These are phyloP conservation scores for Dynastes maya DNA, from an alignment of 2,888 invertebrate species.

Conservation along the genomic window DNA sequence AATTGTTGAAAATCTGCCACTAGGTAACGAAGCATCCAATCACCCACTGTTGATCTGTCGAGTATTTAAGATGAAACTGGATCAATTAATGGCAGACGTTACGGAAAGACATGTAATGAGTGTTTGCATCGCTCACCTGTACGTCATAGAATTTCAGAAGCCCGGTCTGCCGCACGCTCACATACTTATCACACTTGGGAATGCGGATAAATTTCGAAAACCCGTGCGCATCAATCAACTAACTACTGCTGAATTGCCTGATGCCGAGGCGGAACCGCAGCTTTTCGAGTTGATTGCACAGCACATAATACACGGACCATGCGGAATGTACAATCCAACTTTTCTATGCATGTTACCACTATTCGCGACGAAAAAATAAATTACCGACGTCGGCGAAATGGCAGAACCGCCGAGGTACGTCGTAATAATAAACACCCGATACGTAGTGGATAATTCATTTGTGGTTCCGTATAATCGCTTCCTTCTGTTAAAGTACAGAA, in stretches of 20 bases:
- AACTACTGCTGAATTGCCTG: conserved; percentile 62
- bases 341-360: conserved; percentile 58
- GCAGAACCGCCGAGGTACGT: conserved; percentile 50
- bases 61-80: conserved; percentile 41
- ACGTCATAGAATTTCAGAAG: conserved; percentile 56
- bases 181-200: neutral
- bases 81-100: neutral
- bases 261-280: conserved; percentile 56
- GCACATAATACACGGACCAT: conserved; percentile 55
- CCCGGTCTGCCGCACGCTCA: conserved; percentile 52
- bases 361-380: conserved; percentile 51
- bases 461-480: conserved; percentile 62
- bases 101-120: conserved; percentile 44
- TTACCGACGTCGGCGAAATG: neutral
- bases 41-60: conserved; percentile 64
- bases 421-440: neutral
- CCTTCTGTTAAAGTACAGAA: conserved; percentile 57
- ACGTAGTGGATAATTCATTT: conserved; percentile 48
- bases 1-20: too few species aligned
- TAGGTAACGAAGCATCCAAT: conserved; percentile 52
- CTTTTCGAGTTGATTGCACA: conserved; percentile 62
- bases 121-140: conserved; percentile 42
- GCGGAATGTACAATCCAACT: conserved; percentile 47
- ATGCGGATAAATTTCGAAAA: conserved; percentile 9
- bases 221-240: neutral